These are phyloP conservation scores for Neomorphus geoffroyi DNA, from an alignment of 2,797 vertebrate genomes.

Conservation along the genomic window DNA sequence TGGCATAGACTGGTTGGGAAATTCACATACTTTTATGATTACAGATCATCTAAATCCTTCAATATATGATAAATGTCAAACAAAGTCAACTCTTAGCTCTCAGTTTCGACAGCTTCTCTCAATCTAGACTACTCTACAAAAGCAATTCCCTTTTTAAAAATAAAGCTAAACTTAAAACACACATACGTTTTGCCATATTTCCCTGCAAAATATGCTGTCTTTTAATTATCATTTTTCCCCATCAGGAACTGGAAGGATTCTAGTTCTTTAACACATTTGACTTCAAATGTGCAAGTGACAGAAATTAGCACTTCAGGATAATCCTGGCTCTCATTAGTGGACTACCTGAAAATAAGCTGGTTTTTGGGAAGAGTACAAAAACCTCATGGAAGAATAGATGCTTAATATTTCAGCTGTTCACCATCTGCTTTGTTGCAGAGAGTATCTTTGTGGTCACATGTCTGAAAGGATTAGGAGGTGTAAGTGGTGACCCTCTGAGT, in stretches of 20 bases:
- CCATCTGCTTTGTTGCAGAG: background rate
- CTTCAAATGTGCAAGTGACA: background rate
- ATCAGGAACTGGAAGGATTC: background rate
- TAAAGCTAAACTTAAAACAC: background rate
- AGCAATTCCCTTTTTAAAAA: background rate
- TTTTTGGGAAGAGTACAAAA: background rate
- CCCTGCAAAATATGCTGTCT: background rate
- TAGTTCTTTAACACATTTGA: background rate
- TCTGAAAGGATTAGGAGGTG: background rate
- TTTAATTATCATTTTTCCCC: conserved; percentile 2
- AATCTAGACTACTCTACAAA: conserved; percentile 22
- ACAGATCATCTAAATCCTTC: conserved; percentile 20
- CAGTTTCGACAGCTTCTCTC: conserved; percentile 17
- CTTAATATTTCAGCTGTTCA: background rate
- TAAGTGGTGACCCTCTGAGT: background rate
- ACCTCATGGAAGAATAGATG: background rate
- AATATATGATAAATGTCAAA: conserved; percentile 15
- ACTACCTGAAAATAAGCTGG: background rate
- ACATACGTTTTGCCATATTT: background rate
- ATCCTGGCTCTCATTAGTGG: background rate
- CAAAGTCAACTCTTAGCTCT: conserved; percentile 23
- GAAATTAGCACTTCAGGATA: background rate
- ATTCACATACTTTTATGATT: conserved; percentile 7
- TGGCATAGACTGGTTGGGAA: conserved; percentile 17
- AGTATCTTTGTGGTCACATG: background rate